Percentiles rank a stretch among this genome's conserved stretches.
These are phyloP conservation scores for Albula goreensis DNA, from an alignment of 2,113 vertebrate genomes.

Conservation along the genomic window DNA sequence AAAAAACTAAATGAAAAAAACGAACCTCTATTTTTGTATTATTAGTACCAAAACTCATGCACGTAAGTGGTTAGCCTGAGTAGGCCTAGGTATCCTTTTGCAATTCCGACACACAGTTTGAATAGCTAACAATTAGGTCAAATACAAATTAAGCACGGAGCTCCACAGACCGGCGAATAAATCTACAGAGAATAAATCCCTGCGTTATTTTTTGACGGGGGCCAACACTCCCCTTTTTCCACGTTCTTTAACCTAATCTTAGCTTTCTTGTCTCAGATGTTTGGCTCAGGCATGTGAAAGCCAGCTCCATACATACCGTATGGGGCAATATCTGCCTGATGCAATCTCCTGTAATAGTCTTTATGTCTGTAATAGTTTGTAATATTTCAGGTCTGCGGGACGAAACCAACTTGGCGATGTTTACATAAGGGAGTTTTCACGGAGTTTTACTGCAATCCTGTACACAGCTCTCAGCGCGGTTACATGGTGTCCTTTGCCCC, in stretches of 20 bases:
- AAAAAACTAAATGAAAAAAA: no score
- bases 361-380: constrained; percentile 2
- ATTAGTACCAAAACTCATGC: no score
- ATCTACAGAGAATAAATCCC: not conserved
- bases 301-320: constrained; percentile 3
- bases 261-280: not conserved
- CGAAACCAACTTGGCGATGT: not conserved
- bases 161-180: not conserved
- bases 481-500: not conserved
- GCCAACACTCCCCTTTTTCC: not conserved
- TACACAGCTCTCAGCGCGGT: not conserved
- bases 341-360: constrained; percentile 10
- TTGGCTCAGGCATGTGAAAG: constrained; percentile 1
- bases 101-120: not conserved
- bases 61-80: not conserved
- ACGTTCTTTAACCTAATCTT: not conserved
- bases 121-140: not conserved
- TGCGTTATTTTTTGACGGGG: not conserved
- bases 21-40: no score
- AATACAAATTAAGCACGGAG: not conserved
- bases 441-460: not conserved
- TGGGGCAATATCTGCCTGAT: constrained; percentile 5
- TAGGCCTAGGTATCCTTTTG: not conserved
- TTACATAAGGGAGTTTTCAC: not conserved
- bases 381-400: not conserved